Conservation (phyloP, 2,888 invertebrate genomes). For the Dryomyza anilis region DNA sequence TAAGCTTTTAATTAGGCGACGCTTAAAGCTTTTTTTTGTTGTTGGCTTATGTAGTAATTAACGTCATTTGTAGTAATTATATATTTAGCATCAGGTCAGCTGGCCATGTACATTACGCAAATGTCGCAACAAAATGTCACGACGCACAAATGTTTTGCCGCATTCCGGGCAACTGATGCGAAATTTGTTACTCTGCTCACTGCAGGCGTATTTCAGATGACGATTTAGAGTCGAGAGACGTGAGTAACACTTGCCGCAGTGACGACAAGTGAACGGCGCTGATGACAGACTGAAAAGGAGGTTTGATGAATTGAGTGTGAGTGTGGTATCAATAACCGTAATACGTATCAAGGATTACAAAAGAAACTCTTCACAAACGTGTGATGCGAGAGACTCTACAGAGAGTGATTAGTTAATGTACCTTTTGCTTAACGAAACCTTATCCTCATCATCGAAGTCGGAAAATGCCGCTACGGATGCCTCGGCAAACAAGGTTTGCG, state of each 20-base stretch:
- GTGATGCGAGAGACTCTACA: not conserved
- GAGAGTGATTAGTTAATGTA: not conserved
- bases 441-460: not conserved
- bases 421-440: not conserved
- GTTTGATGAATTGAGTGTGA: no score
- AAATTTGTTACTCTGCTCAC: constrained; percentile 44
- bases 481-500: not conserved
- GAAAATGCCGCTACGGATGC: no score
- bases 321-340: not conserved
- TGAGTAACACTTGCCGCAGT: constrained; percentile 27
- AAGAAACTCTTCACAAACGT: not conserved
- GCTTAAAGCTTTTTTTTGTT: not conserved
- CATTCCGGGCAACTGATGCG: constrained; percentile 17
- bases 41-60: no score
- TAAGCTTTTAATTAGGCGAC: no score
- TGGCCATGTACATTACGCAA: not conserved
- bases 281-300: no score
- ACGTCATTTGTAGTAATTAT: not conserved
- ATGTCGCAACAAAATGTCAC: constrained; percentile 1
- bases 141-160: not conserved
- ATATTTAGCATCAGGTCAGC: not conserved
- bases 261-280: constrained; percentile 14
- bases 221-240: constrained; percentile 37
- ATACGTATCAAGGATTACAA: not conserved
- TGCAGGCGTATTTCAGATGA: constrained; percentile 43